Base-by-base conservation (phyloP, 2,888 invertebrate genomes). In the Caradrina clavipalpis region DNA sequence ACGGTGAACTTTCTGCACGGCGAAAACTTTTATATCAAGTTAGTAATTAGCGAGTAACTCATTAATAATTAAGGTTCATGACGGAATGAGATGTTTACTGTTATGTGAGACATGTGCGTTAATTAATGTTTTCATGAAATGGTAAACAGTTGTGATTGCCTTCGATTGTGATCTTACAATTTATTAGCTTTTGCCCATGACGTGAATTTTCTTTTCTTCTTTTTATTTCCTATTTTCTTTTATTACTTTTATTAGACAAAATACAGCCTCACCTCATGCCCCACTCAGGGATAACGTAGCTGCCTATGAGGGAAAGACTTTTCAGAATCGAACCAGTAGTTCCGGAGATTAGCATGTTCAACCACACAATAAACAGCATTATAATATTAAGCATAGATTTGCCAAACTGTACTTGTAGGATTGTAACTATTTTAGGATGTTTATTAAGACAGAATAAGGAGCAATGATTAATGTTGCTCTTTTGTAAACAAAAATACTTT, bases 1-100 rank as follows among this genome's bases (percentile, higher is more conserved):
- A 57, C 31, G 39, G 39, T 49, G 26, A 77, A 73, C 54, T 82
- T 80, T 56, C 56, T 57, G 42, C 17, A 45, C 58, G n/a, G 22
- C 49, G 26, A 19, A 69, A 77, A 73, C 59, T 81, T 51, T 58
- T 63, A 54, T 64, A 69, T 56, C 59, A 60, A 73, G 57, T 66
- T 63, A 58, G 64, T 69, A 80, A 82, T 80, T 80, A 80, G 45
- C 21, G 13, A 42, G 31, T 39, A 31, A 55, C 54, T 17, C 31
- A 21, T 74, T 49, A 70, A 42, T 49, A 42, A 64, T 70, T 42
- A 26, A 45, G 13, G 31, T 19, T 55, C 31, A 35, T 55, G 64
- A 73, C 21, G 15, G 26, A 67, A 6, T 1, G 10, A 51, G 42
- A 67, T 68, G 45, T 35, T 42, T 15, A 15, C 42, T 21, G 51